phyloP scores from a whole-genome alignment of 2,113 vertebrate species.

The Neolamprologus hecqui region DNA sequence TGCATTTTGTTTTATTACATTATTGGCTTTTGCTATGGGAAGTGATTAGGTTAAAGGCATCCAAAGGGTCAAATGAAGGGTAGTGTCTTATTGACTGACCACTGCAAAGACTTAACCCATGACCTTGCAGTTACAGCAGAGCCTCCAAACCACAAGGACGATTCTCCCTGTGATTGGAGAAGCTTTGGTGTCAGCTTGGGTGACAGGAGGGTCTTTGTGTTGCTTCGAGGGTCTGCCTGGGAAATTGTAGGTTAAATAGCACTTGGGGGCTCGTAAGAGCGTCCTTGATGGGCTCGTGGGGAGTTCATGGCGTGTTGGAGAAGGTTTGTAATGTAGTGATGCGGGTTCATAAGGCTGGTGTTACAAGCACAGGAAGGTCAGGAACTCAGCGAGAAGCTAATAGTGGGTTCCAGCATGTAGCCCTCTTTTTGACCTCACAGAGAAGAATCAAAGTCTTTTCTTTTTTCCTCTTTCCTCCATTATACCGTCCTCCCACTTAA shows the following conservation, averaged over 20 bases:
- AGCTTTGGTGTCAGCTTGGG: constrained; percentile 23
- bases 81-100: not conserved
- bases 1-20: constrained; percentile 9
- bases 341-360: constrained; percentile 39
- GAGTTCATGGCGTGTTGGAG: constrained; percentile 33
- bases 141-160: constrained; percentile 5
- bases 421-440: constrained; percentile 8
- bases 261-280: constrained; percentile 35
- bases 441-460: not conserved
- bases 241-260: constrained; percentile 38
- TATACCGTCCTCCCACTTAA: not conserved
- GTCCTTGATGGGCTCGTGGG: constrained; percentile 45
- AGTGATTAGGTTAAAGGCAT: not conserved
- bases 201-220: constrained; percentile 46
- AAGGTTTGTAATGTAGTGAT: constrained; percentile 24
- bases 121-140: not conserved
- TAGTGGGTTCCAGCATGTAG: not conserved
- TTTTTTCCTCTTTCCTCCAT: not conserved
- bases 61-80: constrained; percentile 6
- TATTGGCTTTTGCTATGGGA: not conserved
- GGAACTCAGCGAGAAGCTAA: not conserved
- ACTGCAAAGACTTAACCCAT: not conserved
- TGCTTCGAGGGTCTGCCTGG: constrained; percentile 14
- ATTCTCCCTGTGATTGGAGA: not conserved
- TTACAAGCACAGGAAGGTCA: constrained; percentile 46